Percentiles rank a stretch among this genome's conserved stretches.
Conservation (phyloP, 37 sponge, comb jelly and placozoan genomes). For the Theonella swinhoei region DNA sequence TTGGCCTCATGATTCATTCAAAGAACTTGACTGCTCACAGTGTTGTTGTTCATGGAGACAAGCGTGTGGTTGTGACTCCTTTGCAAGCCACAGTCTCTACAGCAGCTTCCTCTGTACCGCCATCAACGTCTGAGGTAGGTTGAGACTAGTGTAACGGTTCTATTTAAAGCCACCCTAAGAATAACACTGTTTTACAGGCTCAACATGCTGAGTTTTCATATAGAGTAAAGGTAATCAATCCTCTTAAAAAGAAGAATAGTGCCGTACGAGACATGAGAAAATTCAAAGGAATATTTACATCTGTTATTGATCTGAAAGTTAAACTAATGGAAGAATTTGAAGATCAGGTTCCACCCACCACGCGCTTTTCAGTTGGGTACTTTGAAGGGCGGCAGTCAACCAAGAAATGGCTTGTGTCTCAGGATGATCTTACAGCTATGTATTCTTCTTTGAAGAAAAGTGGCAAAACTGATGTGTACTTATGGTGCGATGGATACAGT, state of each 20-base stretch:
- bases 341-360: slow-evolving; percentile 8
- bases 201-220: too few species aligned
- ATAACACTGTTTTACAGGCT: too few species aligned
- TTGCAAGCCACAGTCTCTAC: too few species aligned
- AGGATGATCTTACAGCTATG: slow-evolving; percentile 30
- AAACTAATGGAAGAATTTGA: slow-evolving; percentile 23
- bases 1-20: too few species aligned
- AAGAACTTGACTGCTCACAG: too few species aligned
- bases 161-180: too few species aligned
- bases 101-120: not conserved
- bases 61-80: not conserved
- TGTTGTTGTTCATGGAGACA: not conserved
- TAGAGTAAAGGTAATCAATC: slow-evolving; percentile 22
- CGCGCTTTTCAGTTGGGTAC: slow-evolving; percentile 24
- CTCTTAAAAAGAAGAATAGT: slow-evolving; percentile 2
- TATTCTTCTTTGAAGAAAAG: not conserved
- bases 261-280: slow-evolving; percentile 3
- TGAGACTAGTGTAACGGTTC: too few species aligned
- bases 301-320: slow-evolving; percentile 7
- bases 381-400: slow-evolving; percentile 27
- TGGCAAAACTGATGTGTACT: not conserved
- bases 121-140: too few species aligned
- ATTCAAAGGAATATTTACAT: slow-evolving; percentile 2
- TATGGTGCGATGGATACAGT: slow-evolving; percentile 37
- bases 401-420: slow-evolving; percentile 11